These are phyloP conservation scores for Pectinophora gossypiella DNA, from an alignment of 1,140 invertebrate genomes.

Conservation along the genomic window DNA sequence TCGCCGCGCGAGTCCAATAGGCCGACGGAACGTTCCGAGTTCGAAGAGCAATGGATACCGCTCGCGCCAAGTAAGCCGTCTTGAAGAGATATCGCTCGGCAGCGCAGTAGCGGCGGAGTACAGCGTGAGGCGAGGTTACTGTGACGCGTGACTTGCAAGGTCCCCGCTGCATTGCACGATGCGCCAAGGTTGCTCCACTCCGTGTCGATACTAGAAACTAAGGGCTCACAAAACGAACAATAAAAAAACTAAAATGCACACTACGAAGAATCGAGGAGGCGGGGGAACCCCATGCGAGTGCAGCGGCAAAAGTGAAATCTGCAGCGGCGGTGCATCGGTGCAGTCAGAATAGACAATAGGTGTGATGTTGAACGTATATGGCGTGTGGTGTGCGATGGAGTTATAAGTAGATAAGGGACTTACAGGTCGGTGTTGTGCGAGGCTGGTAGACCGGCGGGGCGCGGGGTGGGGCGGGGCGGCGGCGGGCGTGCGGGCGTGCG, in stretches of 20 bases:
- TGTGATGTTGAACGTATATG: conserved; percentile 19
- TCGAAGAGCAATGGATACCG: conserved; percentile 41
- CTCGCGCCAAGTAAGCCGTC: not conserved
- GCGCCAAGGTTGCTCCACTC: conserved; percentile 70
- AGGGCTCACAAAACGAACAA: too few relatives aligned
- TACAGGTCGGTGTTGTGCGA: conserved; percentile 1
- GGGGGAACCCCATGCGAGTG: not conserved
- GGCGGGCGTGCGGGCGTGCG: conserved; percentile 50
- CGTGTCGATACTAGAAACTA: conserved; percentile 41
- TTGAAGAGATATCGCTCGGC: conserved; percentile 24
- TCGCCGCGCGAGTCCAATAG: not conserved
- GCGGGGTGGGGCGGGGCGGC: conserved; percentile 19
- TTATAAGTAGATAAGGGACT: conserved; percentile 8
- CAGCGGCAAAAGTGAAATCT: conserved; percentile 51
- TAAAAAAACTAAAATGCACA: too few relatives aligned
- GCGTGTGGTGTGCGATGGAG: conserved; percentile 33
- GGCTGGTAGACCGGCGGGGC: conserved; percentile 25
- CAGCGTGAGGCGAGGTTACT: conserved; percentile 70
- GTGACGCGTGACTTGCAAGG: conserved; percentile 74
- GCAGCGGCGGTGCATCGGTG: conserved; percentile 43
- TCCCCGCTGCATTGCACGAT: conserved; percentile 72
- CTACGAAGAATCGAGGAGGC: too few relatives aligned
- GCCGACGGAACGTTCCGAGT: not conserved
- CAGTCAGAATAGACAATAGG: conserved; percentile 30
- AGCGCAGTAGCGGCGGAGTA: conserved; percentile 53